A percentile compares a stretch with the other conserved stretches of the same genome.
Evolutionary conservation across 1,140 invertebrate genomes (phyloP).

Genomic region (Nasonia giraulti): DNA sequence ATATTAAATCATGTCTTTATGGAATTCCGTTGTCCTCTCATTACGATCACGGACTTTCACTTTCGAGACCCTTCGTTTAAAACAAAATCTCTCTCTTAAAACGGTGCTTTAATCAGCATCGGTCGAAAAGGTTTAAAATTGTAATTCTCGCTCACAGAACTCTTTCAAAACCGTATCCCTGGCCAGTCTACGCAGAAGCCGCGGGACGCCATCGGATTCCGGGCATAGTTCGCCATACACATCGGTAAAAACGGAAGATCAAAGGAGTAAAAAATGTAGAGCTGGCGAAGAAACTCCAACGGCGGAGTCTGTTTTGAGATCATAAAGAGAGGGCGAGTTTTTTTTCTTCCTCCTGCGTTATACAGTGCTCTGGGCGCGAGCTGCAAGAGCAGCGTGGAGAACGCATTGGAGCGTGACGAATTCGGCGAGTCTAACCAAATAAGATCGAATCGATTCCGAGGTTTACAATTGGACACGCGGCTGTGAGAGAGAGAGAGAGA

Average conservation of each 20-base stretch:
- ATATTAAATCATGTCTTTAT: background rate
- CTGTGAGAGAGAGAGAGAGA: too few species aligned
- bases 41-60: too few species aligned
- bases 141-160: background rate
- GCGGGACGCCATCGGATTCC: conserved; percentile 9
- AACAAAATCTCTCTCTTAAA: background rate
- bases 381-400: conserved; percentile 48
- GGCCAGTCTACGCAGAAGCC: background rate
- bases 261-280: conserved; percentile 10
- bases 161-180: background rate
- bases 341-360: background rate
- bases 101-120: too few species aligned
- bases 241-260: conserved; percentile 12
- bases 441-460: conserved; percentile 56
- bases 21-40: too few species aligned
- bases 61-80: background rate
- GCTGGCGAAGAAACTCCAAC: background rate
- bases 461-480: conserved; percentile 50
- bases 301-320: conserved; percentile 31
- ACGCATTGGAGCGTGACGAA: conserved; percentile 52
- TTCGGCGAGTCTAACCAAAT: conserved; percentile 55
- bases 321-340: conserved; percentile 48
- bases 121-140: background rate
- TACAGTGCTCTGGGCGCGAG: conserved; percentile 5
- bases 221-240: conserved; percentile 28